Evolutionary conservation across 35 echinoderm and acorn worm species (phyloP).

Genomic region (Acanthaster planci): DNA sequence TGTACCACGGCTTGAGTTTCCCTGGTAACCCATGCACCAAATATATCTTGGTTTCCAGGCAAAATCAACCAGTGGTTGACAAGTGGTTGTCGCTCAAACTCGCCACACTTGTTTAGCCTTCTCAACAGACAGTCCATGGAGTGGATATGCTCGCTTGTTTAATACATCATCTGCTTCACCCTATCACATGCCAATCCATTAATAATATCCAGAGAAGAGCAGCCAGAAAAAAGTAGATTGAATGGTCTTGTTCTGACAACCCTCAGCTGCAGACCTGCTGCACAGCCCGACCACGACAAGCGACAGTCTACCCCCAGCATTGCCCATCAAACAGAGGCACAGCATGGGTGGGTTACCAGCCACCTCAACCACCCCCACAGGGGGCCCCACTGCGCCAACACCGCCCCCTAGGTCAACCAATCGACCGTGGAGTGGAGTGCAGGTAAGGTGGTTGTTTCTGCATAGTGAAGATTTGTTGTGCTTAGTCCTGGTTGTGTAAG

Average conservation of each 20-base stretch:
- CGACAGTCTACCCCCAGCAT: conserved; percentile 70
- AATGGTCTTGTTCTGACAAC: neutral
- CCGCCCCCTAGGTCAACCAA: conserved; percentile 72
- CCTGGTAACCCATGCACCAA: too few relatives aligned
- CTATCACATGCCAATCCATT: too few relatives aligned
- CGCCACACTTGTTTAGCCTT: too few relatives aligned
- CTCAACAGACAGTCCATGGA: too few relatives aligned
- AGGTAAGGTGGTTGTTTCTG: conserved; percentile 25
- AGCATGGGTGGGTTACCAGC: conserved; percentile 46
- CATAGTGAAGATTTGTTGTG: neutral
- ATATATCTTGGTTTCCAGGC: too few relatives aligned
- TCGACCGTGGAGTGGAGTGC: conserved; percentile 63
- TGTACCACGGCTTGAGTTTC: too few relatives aligned
- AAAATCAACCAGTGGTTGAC: too few relatives aligned
- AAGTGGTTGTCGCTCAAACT: too few relatives aligned
- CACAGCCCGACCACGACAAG: conserved; percentile 84
- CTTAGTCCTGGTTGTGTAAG: neutral
- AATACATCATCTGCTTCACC: too few relatives aligned
- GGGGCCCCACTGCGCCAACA: conserved; percentile 32
- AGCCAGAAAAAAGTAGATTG: too few relatives aligned
- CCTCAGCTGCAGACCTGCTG: conserved; percentile 68
- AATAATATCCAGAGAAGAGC: too few relatives aligned
- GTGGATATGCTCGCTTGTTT: too few relatives aligned
- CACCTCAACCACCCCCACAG: conserved; percentile 43
- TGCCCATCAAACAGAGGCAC: conserved; percentile 92